phyloP scores from a whole-genome alignment of 2,888 invertebrate species.

The Melinaea menophilus region DNA sequence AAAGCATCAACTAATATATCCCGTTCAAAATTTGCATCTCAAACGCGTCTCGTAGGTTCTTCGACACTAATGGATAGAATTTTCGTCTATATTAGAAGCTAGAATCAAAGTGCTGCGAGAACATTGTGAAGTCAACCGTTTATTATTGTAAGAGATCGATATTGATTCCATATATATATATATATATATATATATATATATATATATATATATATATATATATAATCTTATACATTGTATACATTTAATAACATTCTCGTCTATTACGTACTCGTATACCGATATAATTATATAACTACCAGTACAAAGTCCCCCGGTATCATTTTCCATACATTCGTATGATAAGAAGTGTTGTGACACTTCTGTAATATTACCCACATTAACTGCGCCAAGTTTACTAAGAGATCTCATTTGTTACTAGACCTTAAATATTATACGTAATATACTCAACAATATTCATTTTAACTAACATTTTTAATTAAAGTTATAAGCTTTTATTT shows the following conservation, averaged over 20 bases:
- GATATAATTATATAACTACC: no score
- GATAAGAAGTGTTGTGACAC: conserved; percentile 66
- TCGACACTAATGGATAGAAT: conserved; percentile 48
- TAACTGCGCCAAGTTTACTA: conserved; percentile 19
- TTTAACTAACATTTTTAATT: not conserved
- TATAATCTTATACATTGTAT: no score
- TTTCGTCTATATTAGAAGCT: conserved; percentile 50
- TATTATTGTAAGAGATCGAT: not conserved
- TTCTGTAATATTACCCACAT: conserved; percentile 48
- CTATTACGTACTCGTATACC: no score
- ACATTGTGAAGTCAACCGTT: not conserved
- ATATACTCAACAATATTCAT: not conserved
- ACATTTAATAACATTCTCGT: no score
- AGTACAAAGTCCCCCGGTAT: conserved; percentile 6
- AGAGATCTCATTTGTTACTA: conserved; percentile 23
- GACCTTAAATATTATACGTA: conserved; percentile 1
- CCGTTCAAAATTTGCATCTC: conserved; percentile 68
- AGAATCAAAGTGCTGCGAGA: not conserved
- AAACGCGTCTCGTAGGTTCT: conserved; percentile 40
- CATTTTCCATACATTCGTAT: conserved; percentile 33
- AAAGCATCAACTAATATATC: conserved; percentile 64
- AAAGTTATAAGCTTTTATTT: no score
- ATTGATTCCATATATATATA: not conserved
- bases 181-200: not conserved
- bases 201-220: not conserved